These are phyloP conservation scores for Spongilla lacustris DNA, from an alignment of 37 sponge, comb jelly and placozoan species.

Conservation along the genomic window DNA sequence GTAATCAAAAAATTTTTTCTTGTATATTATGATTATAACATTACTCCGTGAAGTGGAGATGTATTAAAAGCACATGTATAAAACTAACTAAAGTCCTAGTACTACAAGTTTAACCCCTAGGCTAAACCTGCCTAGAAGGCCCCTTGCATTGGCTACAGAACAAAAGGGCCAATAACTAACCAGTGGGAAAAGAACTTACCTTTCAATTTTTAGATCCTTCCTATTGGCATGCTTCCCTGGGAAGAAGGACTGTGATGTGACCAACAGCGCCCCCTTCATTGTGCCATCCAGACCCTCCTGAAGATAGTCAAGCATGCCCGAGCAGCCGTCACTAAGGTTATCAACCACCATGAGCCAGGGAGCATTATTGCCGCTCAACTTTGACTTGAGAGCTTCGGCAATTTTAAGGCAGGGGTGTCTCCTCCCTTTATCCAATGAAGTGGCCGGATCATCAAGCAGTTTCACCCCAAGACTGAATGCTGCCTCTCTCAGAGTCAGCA, in stretches of 20 bases:
- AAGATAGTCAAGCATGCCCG: neutral
- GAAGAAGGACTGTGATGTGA: neutral
- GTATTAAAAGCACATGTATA: too few relatives aligned
- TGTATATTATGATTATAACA: too few relatives aligned
- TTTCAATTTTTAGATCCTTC: neutral
- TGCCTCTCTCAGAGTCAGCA: slow-evolving; percentile 26
- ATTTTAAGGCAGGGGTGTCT: neutral
- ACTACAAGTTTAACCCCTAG: too few relatives aligned
- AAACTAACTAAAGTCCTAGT: too few relatives aligned
- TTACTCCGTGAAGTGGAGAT: too few relatives aligned
- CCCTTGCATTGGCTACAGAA: too few relatives aligned
- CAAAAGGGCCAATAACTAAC: too few relatives aligned
- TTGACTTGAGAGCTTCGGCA: neutral
- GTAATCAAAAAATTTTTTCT: too few relatives aligned
- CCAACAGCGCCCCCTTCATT: neutral
- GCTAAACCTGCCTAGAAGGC: too few relatives aligned
- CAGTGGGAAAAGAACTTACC: neutral
- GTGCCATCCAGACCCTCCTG: neutral
- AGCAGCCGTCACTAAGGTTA: slow-evolving; percentile 5
- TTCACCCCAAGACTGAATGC: slow-evolving; percentile 28
- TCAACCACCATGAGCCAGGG: slow-evolving; percentile 71
- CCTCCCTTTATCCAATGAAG: neutral
- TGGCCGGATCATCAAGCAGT: neutral
- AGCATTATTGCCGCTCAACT: slow-evolving; percentile 15
- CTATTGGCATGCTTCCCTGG: neutral